Conservation (phyloP, 1,140 invertebrate genomes). For the Copidosoma floridanum region DNA sequence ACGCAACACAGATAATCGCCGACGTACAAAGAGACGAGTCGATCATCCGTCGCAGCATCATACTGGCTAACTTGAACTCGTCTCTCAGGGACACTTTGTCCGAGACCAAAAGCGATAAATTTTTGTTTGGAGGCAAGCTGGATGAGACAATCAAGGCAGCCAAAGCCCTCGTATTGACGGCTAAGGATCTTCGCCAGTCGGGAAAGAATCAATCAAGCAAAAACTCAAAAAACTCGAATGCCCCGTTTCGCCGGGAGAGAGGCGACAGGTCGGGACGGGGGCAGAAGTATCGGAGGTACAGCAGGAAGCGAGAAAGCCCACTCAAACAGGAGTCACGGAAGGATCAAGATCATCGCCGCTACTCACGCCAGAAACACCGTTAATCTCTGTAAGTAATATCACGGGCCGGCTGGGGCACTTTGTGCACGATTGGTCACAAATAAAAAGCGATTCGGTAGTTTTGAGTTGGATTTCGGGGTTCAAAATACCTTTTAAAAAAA, state of each 20-base stretch:
- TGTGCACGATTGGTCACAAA: constrained; percentile 5
- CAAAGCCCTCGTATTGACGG: neutral
- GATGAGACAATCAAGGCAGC: constrained; percentile 5
- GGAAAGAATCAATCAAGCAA: neutral
- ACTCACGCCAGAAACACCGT: neutral
- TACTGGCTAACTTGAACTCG: constrained; percentile 9
- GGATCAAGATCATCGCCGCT: neutral
- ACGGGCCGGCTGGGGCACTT: constrained; percentile 13
- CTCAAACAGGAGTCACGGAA: neutral
- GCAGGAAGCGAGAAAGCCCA: neutral
- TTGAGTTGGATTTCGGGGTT: constrained; percentile 9
- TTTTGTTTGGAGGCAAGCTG: constrained; percentile 19
- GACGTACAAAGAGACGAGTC: constrained; percentile 22
- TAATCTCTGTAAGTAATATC: constrained; percentile 2
- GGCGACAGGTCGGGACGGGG: neutral
- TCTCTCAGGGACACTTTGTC: constrained; percentile 7
- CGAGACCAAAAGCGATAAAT: neutral
- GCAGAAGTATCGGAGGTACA: neutral
- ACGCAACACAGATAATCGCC: constrained; percentile 10
- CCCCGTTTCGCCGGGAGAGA: neutral
- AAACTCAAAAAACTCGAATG: constrained; percentile 2
- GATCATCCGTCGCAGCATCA: constrained; percentile 13
- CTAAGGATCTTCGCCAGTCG: neutral
- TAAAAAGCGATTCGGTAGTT: constrained; percentile 5
- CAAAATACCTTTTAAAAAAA: constrained; percentile 8